Conservation (phyloP, 2,888 invertebrate species). For the Tryphoninae sp. region DNA sequence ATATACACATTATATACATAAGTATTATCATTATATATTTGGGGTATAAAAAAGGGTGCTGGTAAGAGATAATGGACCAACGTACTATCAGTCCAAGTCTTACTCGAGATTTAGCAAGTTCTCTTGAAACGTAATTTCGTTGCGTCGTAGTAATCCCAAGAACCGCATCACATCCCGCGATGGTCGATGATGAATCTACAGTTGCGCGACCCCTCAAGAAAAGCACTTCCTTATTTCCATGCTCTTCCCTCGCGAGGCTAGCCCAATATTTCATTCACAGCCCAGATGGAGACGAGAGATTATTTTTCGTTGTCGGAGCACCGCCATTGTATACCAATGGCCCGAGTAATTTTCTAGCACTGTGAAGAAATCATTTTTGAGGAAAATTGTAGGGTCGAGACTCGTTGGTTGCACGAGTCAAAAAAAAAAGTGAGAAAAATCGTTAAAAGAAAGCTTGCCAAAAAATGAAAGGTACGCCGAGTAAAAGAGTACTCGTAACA, state of each 20-base stretch:
- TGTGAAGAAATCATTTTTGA: slow-evolving; percentile 1
- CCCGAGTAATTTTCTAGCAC: slow-evolving; percentile 21
- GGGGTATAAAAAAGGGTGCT: slow-evolving; percentile 12
- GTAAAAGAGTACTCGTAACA: slow-evolving; percentile 54
- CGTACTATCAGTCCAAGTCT: slow-evolving; percentile 48
- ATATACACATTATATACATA: no score
- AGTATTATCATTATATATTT: not conserved
- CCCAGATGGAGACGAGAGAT: slow-evolving; percentile 17
- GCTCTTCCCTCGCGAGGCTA: slow-evolving; percentile 17
- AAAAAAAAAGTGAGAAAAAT: slow-evolving; percentile 18
- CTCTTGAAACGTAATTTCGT: slow-evolving; percentile 4
- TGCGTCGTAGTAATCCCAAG: slow-evolving; percentile 2
- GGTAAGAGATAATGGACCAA: slow-evolving; percentile 41
- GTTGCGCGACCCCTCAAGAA: slow-evolving; percentile 6
- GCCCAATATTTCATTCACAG: slow-evolving; percentile 36
- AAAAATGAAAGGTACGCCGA: slow-evolving; percentile 16
- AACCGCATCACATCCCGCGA: not conserved
- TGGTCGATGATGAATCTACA: slow-evolving; percentile 40
- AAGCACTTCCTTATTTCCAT: slow-evolving; percentile 40
- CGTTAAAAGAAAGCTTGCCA: slow-evolving; percentile 26
- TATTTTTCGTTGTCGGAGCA: slow-evolving; percentile 30
- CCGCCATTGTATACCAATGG: slow-evolving; percentile 4
- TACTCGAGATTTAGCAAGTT: slow-evolving; percentile 46
- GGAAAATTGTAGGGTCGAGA: slow-evolving; percentile 10
- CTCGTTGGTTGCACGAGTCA: slow-evolving; percentile 9